Evolutionary conservation across 2,797 vertebrate species (phyloP).

Genomic region (Crenichthys baileyi): DNA sequence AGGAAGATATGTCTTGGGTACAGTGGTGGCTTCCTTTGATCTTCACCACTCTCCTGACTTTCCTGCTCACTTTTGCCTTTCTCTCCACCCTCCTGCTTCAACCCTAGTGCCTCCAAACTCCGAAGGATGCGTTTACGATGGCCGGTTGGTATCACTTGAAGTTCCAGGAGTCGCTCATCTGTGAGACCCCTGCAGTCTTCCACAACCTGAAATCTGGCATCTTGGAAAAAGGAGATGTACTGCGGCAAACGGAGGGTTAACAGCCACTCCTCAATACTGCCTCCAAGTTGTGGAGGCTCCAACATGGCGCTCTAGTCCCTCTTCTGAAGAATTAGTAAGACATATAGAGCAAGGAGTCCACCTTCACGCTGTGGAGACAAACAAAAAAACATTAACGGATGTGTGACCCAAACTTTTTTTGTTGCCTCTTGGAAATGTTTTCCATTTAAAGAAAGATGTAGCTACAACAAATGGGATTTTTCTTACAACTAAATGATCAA

Average conservation of each 20-base stretch:
- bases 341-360: not conserved
- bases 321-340: constrained; percentile 33
- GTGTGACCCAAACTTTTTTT: not conserved
- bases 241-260: constrained; percentile 86
- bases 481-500: not conserved
- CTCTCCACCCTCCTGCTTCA: constrained; percentile 25
- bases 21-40: constrained; percentile 35
- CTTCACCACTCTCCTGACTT: not conserved
- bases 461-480: not conserved
- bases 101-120: constrained; percentile 79
- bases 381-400: not conserved
- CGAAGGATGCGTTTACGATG: constrained; percentile 91
- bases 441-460: not conserved
- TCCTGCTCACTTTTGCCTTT: constrained; percentile 26
- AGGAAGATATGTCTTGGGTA: constrained; percentile 68
- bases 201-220: constrained; percentile 80
- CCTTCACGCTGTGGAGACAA: constrained; percentile 38
- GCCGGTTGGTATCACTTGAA: constrained; percentile 89
- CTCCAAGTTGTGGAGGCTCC: constrained; percentile 63
- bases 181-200: constrained; percentile 84
- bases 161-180: constrained; percentile 82
- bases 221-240: constrained; percentile 81
- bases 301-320: constrained; percentile 76
- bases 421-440: not conserved
- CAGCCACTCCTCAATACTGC: constrained; percentile 86